A percentile compares a stretch with the other conserved stretches of the same genome.
phyloP scores from a whole-genome alignment of 2,113 vertebrate species.

The Phrynocephalus versicolor region DNA sequence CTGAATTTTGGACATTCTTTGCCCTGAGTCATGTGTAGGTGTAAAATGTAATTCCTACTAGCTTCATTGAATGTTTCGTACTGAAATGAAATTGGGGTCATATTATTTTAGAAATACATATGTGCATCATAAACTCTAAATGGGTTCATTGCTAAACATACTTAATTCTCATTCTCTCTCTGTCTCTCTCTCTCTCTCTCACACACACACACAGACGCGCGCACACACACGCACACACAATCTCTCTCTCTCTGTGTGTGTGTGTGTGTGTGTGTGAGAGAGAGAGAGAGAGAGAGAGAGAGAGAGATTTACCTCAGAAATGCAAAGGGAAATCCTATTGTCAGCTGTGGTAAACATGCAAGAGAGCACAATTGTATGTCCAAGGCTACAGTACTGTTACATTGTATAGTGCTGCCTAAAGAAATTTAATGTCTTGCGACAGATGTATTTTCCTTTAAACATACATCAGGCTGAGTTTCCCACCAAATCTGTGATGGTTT shows the following conservation, averaged over 20 bases:
- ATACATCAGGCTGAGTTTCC: constrained; percentile 10
- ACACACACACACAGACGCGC: too few relatives aligned
- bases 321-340: background rate
- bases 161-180: background rate
- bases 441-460: background rate
- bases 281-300: too few relatives aligned
- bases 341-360: background rate
- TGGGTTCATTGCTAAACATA: background rate
- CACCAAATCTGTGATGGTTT: constrained; percentile 9
- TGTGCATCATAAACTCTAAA: background rate
- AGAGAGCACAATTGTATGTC: background rate
- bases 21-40: constrained; percentile 38
- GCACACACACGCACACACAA: too few relatives aligned
- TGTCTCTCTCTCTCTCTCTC: background rate
- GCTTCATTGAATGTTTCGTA: background rate
- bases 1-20: constrained; percentile 7
- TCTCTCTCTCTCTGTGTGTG: too few relatives aligned
- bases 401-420: background rate
- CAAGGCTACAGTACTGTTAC: background rate
- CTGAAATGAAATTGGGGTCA: background rate
- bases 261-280: too few relatives aligned
- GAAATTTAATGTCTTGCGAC: constrained; percentile 31
- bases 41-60: background rate
- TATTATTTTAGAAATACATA: background rate
- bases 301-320: too few relatives aligned